phyloP scores from a whole-genome alignment of 2,797 vertebrate species.

The Psittacula echo region DNA sequence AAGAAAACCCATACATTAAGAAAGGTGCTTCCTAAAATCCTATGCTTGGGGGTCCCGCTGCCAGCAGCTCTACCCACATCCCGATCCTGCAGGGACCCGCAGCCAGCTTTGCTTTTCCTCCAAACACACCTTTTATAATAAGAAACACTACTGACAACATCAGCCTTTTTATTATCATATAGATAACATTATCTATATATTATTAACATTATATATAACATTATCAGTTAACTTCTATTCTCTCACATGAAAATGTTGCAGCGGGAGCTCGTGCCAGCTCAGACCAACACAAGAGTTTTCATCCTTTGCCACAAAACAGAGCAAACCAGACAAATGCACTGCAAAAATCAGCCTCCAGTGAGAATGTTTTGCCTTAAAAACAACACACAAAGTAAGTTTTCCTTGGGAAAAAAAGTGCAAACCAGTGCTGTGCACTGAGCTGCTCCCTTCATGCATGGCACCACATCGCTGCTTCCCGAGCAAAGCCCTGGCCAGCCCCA shows the following conservation, averaged over 20 bases:
- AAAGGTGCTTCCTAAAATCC: not conserved
- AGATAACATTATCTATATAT: not conserved
- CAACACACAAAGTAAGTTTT: fast-evolving
- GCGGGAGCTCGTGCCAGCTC: fast-evolving
- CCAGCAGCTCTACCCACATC: not conserved
- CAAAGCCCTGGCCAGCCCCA: fast-evolving
- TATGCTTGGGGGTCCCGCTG: fast-evolving
- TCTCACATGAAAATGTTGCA: fast-evolving
- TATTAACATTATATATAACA: not conserved
- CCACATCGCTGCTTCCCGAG: not conserved
- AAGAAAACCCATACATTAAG: not conserved
- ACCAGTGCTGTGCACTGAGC: not conserved
- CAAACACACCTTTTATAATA: fast-evolving
- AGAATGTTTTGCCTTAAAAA: not conserved
- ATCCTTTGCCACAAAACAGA: not conserved
- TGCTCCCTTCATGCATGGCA: fast-evolving
- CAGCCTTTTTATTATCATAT: not conserved
- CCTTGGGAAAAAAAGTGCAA: not conserved
- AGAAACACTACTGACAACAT: not conserved
- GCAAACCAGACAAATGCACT: not conserved
- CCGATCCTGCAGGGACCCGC: fast-evolving
- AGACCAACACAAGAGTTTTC: not conserved
- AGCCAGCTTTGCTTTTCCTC: not conserved
- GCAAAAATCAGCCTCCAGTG: fast-evolving
- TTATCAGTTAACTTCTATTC: not conserved